phyloP scores from a whole-genome alignment of 2,888 invertebrate species.

The Heliconius ethilla region DNA sequence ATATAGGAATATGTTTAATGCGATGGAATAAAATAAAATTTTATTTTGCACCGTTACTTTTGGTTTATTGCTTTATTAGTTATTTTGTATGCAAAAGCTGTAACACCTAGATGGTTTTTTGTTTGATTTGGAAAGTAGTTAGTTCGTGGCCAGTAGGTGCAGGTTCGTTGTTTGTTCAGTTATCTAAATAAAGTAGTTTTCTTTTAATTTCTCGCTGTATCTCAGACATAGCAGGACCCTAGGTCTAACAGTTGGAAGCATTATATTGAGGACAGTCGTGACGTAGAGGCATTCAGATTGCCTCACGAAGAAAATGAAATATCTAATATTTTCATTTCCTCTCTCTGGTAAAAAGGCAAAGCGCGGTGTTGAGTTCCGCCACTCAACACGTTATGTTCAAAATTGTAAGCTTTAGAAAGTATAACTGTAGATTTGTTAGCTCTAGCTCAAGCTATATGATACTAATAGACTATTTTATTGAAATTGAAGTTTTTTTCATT shows the following conservation, averaged over 20 bases:
- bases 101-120: neutral
- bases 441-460: neutral
- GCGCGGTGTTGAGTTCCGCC: too few relatives aligned
- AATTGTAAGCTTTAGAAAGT: neutral
- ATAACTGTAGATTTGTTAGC: neutral
- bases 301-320: too few relatives aligned
- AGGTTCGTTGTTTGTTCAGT: neutral
- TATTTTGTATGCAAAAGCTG: constrained; percentile 8
- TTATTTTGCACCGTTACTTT: constrained; percentile 14
- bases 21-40: constrained; percentile 17
- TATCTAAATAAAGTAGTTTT: too few relatives aligned
- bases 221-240: too few relatives aligned
- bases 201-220: too few relatives aligned
- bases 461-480: neutral
- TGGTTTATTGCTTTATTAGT: constrained; percentile 16
- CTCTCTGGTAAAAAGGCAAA: too few relatives aligned
- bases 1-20: neutral
- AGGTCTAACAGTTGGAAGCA: too few relatives aligned
- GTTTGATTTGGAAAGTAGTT: neutral
- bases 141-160: neutral
- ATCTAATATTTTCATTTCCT: too few relatives aligned
- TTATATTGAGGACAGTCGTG: too few relatives aligned
- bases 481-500: too few relatives aligned
- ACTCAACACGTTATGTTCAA: too few relatives aligned
- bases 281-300: too few relatives aligned